phyloP scores from a whole-genome alignment of 2,888 invertebrate species.

The Trichopria drosophilae region DNA sequence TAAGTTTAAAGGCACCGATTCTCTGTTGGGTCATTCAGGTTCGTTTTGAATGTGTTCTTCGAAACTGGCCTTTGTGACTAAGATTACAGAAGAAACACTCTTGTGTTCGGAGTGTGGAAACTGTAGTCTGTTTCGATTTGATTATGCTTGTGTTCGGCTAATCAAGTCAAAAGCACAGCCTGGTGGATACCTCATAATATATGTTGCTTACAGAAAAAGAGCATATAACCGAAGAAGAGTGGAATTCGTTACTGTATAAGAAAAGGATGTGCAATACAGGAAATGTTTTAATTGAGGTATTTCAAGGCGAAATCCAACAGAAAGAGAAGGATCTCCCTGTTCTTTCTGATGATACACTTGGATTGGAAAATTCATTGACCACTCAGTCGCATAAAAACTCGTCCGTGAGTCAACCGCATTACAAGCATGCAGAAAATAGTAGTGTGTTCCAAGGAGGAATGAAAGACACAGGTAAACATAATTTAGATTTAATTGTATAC shows the following conservation, averaged over 20 bases:
- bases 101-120: conserved; percentile 1
- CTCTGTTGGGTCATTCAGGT: neutral
- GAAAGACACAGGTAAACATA: neutral
- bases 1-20: conserved; percentile 2
- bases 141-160: neutral
- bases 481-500: neutral
- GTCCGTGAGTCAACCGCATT: no score
- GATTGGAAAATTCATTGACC: no score
- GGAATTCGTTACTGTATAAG: neutral
- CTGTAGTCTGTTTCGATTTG: neutral
- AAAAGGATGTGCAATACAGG: neutral
- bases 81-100: neutral
- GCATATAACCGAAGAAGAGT: neutral
- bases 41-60: neutral
- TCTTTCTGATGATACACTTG: no score
- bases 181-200: neutral
- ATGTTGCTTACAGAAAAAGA: neutral
- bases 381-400: no score
- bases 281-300: neutral
- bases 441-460: no score
- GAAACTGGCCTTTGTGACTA: no score
- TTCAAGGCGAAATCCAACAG: neutral
- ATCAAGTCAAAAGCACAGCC: neutral
- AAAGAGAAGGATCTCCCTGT: no score
- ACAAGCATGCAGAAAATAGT: no score